phyloP scores from a whole-genome alignment of 2,113 vertebrate genomes.

The Heterotilapia buettikoferi region DNA sequence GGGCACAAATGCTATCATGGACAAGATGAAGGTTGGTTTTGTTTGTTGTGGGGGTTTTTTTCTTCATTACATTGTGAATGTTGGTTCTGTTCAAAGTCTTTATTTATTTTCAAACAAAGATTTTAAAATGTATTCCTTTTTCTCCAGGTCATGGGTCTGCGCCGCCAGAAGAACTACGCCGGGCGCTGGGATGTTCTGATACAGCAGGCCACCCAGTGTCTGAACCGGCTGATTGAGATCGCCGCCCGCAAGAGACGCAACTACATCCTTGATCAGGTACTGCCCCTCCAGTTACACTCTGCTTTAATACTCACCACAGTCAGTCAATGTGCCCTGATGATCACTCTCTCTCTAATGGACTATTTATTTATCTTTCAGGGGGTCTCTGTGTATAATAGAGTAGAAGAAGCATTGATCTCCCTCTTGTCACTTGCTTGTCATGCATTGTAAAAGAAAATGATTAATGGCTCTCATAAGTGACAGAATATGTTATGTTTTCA shows the following conservation, averaged over 20 bases:
- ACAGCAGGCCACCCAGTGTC: constrained; percentile 90
- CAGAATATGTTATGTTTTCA: constrained; percentile 63
- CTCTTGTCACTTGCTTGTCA: constrained; percentile 68
- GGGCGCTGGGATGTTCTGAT: constrained; percentile 90
- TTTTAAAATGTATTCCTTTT: background rate
- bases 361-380: constrained; percentile 76
- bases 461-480: constrained; percentile 62
- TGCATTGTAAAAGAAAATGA: constrained; percentile 54
- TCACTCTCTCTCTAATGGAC: constrained; percentile 71
- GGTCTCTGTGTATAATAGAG: constrained; percentile 70
- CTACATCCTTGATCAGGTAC: constrained; percentile 93
- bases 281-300: constrained; percentile 7
- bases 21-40: constrained; percentile 85
- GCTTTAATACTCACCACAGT: constrained; percentile 45
- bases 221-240: constrained; percentile 89
- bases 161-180: constrained; percentile 84
- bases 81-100: background rate
- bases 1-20: constrained; percentile 93
- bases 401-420: constrained; percentile 68
- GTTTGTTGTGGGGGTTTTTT: accelerated
- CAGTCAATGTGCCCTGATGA: constrained; percentile 65
- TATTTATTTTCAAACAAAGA: background rate
- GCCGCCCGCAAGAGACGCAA: constrained; percentile 88
- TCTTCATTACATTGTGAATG: background rate
- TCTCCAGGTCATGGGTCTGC: constrained; percentile 85